Percentiles rank a stretch among this genome's conserved stretches.
phyloP scores from a whole-genome alignment of 2,888 invertebrate species.

The Xylota segnis region DNA sequence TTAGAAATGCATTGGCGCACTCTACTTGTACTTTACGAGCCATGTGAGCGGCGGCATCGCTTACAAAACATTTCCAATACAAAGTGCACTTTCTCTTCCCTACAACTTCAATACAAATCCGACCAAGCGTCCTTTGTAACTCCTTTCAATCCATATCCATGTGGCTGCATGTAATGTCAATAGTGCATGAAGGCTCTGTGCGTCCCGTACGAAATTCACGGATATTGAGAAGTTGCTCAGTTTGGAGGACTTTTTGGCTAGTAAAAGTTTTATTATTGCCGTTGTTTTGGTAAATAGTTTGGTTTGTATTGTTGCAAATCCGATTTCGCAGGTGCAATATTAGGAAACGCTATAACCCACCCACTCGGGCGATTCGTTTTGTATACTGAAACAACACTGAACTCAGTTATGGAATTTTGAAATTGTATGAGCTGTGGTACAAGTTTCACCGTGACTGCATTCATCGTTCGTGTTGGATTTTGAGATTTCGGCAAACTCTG shows the following conservation, averaged over 20 bases:
- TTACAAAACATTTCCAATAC: constrained; percentile 17
- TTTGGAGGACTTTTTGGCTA: constrained; percentile 32
- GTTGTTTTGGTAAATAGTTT: constrained; percentile 59
- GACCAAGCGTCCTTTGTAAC: background rate
- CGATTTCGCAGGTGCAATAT: constrained; percentile 54
- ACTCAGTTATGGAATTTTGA: background rate
- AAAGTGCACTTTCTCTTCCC: constrained; percentile 16
- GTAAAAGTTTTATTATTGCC: constrained; percentile 65
- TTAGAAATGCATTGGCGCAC: background rate
- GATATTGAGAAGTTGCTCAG: constrained; percentile 57
- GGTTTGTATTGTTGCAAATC: constrained; percentile 48
- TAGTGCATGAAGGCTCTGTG: constrained; percentile 43
- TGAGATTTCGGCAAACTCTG: constrained; percentile 14
- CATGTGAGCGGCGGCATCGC: background rate
- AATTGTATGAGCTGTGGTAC: constrained; percentile 40
- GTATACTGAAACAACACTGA: constrained; percentile 6
- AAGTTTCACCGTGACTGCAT: constrained; percentile 17
- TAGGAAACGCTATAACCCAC: background rate
- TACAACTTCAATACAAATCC: constrained; percentile 39
- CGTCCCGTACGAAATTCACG: constrained; percentile 14
- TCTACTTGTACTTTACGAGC: background rate
- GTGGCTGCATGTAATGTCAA: constrained; percentile 25
- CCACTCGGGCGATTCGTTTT: constrained; percentile 2
- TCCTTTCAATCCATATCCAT: constrained; percentile 10
- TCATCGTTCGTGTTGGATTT: constrained; percentile 14